Conservation (phyloP, 2,797 vertebrate species). For the Triplophysa bombifrons region DNA sequence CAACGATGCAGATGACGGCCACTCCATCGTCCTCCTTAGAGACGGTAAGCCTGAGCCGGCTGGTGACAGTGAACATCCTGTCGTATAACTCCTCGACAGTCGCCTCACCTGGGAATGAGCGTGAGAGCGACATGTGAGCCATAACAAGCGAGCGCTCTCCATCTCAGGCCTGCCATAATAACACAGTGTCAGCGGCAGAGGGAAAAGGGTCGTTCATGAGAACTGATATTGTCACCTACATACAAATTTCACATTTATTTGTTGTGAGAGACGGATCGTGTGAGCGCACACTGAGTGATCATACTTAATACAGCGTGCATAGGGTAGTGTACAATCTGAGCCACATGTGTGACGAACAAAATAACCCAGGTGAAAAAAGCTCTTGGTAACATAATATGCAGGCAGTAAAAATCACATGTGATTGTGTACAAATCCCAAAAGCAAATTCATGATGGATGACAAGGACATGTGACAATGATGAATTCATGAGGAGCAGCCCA, state of each 20-base stretch:
- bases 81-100: conserved; percentile 92
- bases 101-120: conserved; percentile 79
- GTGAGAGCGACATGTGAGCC: conserved; percentile 53
- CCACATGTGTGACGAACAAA: neutral
- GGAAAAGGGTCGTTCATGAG: conserved; percentile 44
- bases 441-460: neutral
- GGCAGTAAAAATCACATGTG: neutral
- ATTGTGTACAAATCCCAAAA: neutral
- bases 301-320: conserved; percentile 36
- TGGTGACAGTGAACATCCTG: conserved; percentile 94
- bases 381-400: too few relatives aligned
- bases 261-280: conserved; percentile 49
- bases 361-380: neutral
- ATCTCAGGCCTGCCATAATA: conserved; percentile 44
- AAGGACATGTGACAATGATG: conserved; percentile 24
- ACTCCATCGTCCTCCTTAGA: conserved; percentile 93
- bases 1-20: conserved; percentile 93
- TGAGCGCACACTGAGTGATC: conserved; percentile 22
- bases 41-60: conserved; percentile 89
- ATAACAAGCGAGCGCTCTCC: conserved; percentile 46
- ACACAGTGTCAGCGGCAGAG: conserved; percentile 44
- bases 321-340: neutral
- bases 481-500: conserved; percentile 32
- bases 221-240: conserved; percentile 54
- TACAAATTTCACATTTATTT: conserved; percentile 57